These are phyloP conservation scores for Ricordea florida DNA, from an alignment of 92 coral and sea anemone genomes.

Conservation along the genomic window DNA sequence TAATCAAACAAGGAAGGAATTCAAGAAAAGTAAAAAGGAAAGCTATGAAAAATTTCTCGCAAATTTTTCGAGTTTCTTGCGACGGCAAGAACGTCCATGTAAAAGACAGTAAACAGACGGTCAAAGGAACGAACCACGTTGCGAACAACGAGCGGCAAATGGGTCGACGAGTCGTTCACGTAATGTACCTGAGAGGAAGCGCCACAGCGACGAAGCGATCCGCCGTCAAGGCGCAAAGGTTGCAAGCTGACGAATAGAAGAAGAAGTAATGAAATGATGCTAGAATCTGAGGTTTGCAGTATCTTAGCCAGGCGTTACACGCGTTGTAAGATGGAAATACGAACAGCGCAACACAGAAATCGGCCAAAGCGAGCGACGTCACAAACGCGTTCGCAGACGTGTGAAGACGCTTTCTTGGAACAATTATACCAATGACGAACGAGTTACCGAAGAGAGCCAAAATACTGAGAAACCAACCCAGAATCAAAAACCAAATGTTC, in stretches of 20 bases:
- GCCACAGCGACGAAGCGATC: slow-evolving; percentile 11
- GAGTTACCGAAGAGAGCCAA: neutral
- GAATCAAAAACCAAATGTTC: neutral
- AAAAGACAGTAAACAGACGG: neutral
- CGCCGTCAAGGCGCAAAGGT: slow-evolving; percentile 4
- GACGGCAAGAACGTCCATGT: slow-evolving; percentile 7
- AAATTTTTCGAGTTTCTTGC: neutral
- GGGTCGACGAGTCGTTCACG: neutral
- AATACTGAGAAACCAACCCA: neutral
- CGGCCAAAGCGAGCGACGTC: slow-evolving; percentile 9
- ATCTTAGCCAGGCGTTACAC: neutral
- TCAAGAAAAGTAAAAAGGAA: slow-evolving; percentile 5
- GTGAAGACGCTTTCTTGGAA: neutral
- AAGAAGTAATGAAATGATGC: neutral
- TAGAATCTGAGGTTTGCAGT: neutral
- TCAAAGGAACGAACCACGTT: neutral
- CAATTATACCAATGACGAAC: neutral
- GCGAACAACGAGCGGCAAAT: neutral
- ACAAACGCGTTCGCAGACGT: neutral
- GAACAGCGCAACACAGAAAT: neutral
- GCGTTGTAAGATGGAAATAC: neutral
- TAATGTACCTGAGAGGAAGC: neutral
- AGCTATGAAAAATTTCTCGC: slow-evolving; percentile 15
- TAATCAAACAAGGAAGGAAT: neutral
- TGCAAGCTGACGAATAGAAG: slow-evolving; percentile 2